A percentile compares a stretch with the other conserved stretches of the same genome.
phyloP scores from a whole-genome alignment of 2,888 invertebrate species.

The Patella pellucida region DNA sequence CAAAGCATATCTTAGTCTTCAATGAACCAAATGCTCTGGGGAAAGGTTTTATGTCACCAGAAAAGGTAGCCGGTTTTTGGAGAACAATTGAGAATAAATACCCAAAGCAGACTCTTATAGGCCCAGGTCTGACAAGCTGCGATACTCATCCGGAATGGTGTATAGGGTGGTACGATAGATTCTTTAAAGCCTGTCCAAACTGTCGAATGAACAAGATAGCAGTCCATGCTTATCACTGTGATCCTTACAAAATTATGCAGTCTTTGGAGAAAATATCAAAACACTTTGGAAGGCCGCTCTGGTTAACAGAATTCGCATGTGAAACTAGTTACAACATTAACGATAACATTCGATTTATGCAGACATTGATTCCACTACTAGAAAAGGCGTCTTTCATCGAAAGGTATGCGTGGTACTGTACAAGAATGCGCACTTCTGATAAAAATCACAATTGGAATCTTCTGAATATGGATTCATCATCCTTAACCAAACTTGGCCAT shows the following conservation, averaged over 20 bases:
- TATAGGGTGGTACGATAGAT: slow-evolving; percentile 43
- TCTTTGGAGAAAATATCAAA: slow-evolving; percentile 33
- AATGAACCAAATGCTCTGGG: slow-evolving; percentile 48
- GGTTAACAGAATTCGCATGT: slow-evolving; percentile 47
- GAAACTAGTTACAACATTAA: slow-evolving; percentile 29
- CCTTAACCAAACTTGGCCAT: slow-evolving; percentile 32
- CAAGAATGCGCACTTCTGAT: slow-evolving; percentile 17
- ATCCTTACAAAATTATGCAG: slow-evolving; percentile 36
- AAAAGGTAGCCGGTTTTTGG: slow-evolving; percentile 43
- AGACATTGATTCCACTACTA: slow-evolving; percentile 34
- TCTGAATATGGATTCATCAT: slow-evolving; percentile 21
- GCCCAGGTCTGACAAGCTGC: neutral
- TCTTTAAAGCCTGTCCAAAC: slow-evolving; percentile 41
- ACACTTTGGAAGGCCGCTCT: slow-evolving; percentile 38
- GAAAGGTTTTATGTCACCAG: slow-evolving; percentile 43
- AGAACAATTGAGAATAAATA: slow-evolving; percentile 35
- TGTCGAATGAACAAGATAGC: slow-evolving; percentile 49
- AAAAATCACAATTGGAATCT: slow-evolving; percentile 25
- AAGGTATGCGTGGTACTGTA: slow-evolving; percentile 39
- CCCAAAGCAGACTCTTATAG: slow-evolving; percentile 30
- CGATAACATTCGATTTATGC: slow-evolving; percentile 34
- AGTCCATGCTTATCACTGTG: slow-evolving; percentile 44
- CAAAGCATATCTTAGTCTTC: slow-evolving; percentile 41
- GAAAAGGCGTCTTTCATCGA: slow-evolving; percentile 35
- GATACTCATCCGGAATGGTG: slow-evolving; percentile 26